A percentile compares a stretch with the other conserved stretches of the same genome.
phyloP scores from a whole-genome alignment of 2,888 invertebrate genomes.

The Heliconius cydno region DNA sequence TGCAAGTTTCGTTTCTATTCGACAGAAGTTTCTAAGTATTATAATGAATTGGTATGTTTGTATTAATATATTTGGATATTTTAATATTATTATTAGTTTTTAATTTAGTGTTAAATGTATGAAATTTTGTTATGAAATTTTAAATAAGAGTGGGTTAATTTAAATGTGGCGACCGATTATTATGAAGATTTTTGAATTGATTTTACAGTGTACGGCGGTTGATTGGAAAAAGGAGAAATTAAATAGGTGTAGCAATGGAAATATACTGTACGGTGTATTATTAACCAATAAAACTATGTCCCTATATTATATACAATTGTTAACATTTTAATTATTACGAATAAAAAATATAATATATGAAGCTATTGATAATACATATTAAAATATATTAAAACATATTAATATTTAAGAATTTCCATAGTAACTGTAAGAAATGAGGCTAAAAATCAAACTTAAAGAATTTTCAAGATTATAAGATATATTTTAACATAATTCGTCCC shows the following conservation, averaged over 20 bases:
- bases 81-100: neutral
- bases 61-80: neutral
- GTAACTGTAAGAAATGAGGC: no score
- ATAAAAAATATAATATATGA: neutral
- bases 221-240: no score
- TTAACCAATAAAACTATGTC: no score
- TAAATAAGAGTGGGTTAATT: neutral
- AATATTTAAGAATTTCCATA: neutral
- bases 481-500: conserved; percentile 55
- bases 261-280: no score
- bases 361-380: no score
- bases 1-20: conserved; percentile 59
- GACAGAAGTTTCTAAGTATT: conserved; percentile 56
- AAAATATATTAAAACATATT: no score
- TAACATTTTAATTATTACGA: no score
- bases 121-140: neutral
- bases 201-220: no score
- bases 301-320: no score
- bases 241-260: no score
- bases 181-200: neutral
- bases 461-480: neutral
- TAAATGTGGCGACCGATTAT: neutral
- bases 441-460: neutral
- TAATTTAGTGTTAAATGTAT: neutral
- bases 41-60: conserved; percentile 41